phyloP scores from a whole-genome alignment of 2,113 vertebrate genomes.

The Antechinus stuartii region DNA sequence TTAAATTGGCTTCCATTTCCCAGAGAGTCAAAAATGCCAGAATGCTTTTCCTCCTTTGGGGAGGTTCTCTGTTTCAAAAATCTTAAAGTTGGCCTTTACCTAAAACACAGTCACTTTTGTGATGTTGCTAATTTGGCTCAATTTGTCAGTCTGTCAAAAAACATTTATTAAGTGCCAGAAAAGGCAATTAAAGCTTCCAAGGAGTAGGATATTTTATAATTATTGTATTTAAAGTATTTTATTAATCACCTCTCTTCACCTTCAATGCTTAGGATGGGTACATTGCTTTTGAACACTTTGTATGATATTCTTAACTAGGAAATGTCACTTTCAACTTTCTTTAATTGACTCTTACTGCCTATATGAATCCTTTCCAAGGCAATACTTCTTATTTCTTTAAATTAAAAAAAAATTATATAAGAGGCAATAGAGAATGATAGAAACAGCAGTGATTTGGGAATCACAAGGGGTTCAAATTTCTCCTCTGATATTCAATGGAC shows the following conservation, averaged over 20 bases:
- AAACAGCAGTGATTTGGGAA: not conserved
- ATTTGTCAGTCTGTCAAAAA: conserved; percentile 15
- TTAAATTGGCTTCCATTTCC: conserved; percentile 34
- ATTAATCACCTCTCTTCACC: conserved; percentile 1
- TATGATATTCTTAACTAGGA: conserved; percentile 23
- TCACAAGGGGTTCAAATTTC: not conserved
- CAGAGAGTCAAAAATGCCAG: conserved; percentile 4
- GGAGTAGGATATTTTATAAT: not conserved
- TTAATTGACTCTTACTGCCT: not conserved
- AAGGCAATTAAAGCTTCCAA: conserved; percentile 17
- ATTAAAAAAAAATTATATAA: not conserved
- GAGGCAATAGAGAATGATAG: not conserved
- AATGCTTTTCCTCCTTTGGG: not conserved
- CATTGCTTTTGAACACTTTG: conserved; percentile 12
- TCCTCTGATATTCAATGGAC: not conserved
- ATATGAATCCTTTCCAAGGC: not conserved
- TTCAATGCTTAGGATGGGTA: conserved; percentile 13
- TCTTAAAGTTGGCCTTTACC: conserved; percentile 45
- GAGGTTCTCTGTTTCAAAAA: conserved; percentile 34
- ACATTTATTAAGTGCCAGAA: not conserved
- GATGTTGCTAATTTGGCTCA: conserved; percentile 20
- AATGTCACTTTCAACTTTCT: conserved; percentile 18
- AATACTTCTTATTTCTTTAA: conserved; percentile 4
- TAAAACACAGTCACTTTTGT: conserved; percentile 27
- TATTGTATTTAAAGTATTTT: not conserved